phyloP scores from a whole-genome alignment of 2,797 vertebrate species.

The Tapera naevia region DNA sequence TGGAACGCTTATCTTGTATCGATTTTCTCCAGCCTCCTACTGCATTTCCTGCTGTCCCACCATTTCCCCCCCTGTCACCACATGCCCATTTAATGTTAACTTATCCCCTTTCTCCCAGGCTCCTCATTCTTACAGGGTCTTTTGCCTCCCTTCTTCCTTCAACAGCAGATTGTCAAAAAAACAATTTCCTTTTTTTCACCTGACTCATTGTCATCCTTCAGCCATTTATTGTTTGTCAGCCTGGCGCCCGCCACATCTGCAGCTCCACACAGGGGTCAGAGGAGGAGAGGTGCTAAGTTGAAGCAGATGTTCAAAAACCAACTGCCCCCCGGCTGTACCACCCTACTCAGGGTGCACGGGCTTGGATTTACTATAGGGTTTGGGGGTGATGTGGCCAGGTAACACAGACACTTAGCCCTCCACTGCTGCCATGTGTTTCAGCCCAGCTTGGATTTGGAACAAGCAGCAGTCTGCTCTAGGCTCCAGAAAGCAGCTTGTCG shows the following conservation, averaged over 20 bases:
- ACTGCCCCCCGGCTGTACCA: fast-evolving
- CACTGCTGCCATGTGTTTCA: fast-evolving
- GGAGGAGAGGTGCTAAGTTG: not conserved
- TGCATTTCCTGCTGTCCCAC: slow-evolving; percentile 75
- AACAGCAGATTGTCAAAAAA: slow-evolving; percentile 58
- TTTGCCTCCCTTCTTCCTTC: not conserved
- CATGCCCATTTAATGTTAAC: slow-evolving; percentile 89
- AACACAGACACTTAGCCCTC: not conserved
- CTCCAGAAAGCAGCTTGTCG: not conserved
- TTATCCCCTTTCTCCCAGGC: slow-evolving; percentile 74
- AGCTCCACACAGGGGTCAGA: not conserved
- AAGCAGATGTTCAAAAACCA: not conserved
- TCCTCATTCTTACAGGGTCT: slow-evolving; percentile 40
- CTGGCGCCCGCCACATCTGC: not conserved
- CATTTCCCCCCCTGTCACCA: slow-evolving; percentile 86
- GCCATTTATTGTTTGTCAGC: slow-evolving; percentile 16
- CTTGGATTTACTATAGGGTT: fast-evolving
- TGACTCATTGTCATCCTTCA: slow-evolving; percentile 54
- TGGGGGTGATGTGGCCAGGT: fast-evolving
- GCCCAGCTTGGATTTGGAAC: not conserved
- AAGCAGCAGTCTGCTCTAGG: not conserved
- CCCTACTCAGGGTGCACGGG: not conserved
- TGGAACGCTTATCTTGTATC: slow-evolving; percentile 97
- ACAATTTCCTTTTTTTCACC: slow-evolving; percentile 58
- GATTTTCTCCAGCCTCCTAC: slow-evolving; percentile 89